Percentiles rank a stretch among this genome's conserved stretches.
Conservation (phyloP, 64 coral and sea anemone species). For the Acropora yongei region DNA sequence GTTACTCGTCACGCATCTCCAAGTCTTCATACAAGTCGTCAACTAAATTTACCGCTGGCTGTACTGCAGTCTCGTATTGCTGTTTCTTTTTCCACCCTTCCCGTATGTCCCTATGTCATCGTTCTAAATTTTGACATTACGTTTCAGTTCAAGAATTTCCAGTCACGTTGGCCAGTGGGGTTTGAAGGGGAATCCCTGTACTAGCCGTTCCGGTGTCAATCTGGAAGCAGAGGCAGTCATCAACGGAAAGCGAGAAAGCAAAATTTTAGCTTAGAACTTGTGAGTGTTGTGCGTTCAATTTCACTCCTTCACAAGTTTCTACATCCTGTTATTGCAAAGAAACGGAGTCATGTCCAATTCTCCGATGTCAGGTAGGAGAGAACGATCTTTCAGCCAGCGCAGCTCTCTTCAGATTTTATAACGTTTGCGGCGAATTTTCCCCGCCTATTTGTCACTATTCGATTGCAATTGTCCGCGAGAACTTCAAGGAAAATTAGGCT, state of each 20-base stretch:
- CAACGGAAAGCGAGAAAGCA: not conserved
- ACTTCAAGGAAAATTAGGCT: too few species aligned
- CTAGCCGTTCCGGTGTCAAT: slow-evolving; percentile 17
- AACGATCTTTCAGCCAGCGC: not conserved
- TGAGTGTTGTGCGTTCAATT: not conserved
- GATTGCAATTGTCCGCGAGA: too few species aligned
- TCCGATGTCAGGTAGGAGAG: slow-evolving; percentile 13
- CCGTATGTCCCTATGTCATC: not conserved
- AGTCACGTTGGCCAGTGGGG: slow-evolving; percentile 1
- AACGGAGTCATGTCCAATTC: slow-evolving; percentile 16
- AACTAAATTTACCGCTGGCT: slow-evolving; percentile 4
- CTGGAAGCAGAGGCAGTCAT: not conserved
- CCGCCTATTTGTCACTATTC: too few species aligned
- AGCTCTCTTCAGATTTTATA: not conserved
- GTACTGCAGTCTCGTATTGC: not conserved
- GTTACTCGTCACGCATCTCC: too few species aligned
- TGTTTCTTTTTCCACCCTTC: not conserved
- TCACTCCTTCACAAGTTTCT: not conserved
- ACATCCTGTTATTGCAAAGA: not conserved
- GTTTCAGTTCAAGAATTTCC: slow-evolving; percentile 26
- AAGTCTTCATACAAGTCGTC: too few species aligned
- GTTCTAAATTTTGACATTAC: slow-evolving; percentile 52
- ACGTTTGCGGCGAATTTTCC: not conserved
- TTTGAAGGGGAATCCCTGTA: slow-evolving; percentile 31
- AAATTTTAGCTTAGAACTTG: not conserved